Evolutionary conservation across 2,113 vertebrate genomes (phyloP), one percentile per base, ranked within the genome.

Genomic region (Hippocampus comes): DNA sequence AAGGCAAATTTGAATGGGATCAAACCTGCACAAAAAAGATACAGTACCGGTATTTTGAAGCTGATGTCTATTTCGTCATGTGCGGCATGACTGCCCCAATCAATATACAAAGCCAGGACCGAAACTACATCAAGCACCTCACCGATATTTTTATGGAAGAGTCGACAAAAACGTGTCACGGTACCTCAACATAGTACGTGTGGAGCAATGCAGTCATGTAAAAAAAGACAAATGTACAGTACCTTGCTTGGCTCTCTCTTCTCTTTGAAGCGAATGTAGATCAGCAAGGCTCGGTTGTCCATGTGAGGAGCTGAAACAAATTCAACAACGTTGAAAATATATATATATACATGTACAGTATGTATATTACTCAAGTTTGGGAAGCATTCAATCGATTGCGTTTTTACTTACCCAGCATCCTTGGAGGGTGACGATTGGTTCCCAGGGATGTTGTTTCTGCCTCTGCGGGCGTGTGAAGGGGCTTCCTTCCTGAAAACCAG

Each of bases 401-500:
- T 8, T 73, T 60, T 65, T 66, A 25, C 72, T 69, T 70, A 91
- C 90, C 81, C 76, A 0, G 67, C 53, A 30, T 87, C 87, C 59
- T 53, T 88, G 42, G 57, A 8, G 15, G 78, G 75, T 27, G 66
- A 42, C 4, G 12, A 46, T 15, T 65, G 63, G 27, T 66, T 43
- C 21, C 12, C 21, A 6, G 68, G 9, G 5, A 43, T 3, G 49
- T 87, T 89, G 27, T 79, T 78, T 85, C 51, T 74, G 60, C 51
- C 76, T 46, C 64, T 78, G 23, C 82, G 18, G 64, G 73, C 72
- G 65, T 79, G 66, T 38, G 81, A 67, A 9, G 63, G 59, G 15
- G 59, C 77, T 34, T 55, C 75, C 74, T 86, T 88, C 68, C 92
- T 93, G 72, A 82, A 80, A 72, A 77, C 2, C 70, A 73, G 20